Evolutionary conservation across 1,140 invertebrate genomes (phyloP).

Genomic region (Parapsyche elsis): DNA sequence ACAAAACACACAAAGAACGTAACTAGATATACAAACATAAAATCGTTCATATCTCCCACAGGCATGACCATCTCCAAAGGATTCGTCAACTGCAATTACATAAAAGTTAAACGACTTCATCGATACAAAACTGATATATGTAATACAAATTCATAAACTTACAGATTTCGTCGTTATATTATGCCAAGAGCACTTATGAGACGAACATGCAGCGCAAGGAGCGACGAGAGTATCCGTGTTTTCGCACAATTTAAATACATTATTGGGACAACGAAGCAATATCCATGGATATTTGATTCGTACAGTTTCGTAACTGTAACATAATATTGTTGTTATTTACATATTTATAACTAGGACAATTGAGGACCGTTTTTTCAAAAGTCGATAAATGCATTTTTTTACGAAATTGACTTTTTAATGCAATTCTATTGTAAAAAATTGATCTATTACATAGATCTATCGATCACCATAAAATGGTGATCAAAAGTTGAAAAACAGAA

Average conservation of each 20-base stretch:
- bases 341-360: too few relatives aligned
- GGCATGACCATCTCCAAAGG: slow-evolving; percentile 60
- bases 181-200: slow-evolving; percentile 59
- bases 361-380: too few relatives aligned
- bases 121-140: neutral
- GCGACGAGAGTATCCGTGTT: slow-evolving; percentile 46
- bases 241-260: slow-evolving; percentile 56
- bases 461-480: neutral
- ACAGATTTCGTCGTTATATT: slow-evolving; percentile 60
- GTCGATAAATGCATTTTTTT: too few relatives aligned
- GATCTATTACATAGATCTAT: neutral
- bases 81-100: slow-evolving; percentile 59
- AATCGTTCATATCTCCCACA: slow-evolving; percentile 62
- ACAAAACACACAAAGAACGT: slow-evolving; percentile 61
- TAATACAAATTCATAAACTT: slow-evolving; percentile 50
- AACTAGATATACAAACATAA: slow-evolving; percentile 59
- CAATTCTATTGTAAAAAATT: too few relatives aligned
- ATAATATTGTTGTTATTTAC: too few relatives aligned
- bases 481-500: too few relatives aligned
- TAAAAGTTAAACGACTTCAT: slow-evolving; percentile 18
- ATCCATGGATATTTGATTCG: slow-evolving; percentile 58
- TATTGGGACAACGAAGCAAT: slow-evolving; percentile 58
- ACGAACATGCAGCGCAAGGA: slow-evolving; percentile 57
- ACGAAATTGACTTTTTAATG: too few relatives aligned
- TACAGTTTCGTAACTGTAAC: slow-evolving; percentile 59